Percentiles rank a stretch among this genome's conserved stretches.
Evolutionary conservation across 2,797 vertebrate species (phyloP).

Genomic region (Pantherophis alleghaniensis): DNA sequence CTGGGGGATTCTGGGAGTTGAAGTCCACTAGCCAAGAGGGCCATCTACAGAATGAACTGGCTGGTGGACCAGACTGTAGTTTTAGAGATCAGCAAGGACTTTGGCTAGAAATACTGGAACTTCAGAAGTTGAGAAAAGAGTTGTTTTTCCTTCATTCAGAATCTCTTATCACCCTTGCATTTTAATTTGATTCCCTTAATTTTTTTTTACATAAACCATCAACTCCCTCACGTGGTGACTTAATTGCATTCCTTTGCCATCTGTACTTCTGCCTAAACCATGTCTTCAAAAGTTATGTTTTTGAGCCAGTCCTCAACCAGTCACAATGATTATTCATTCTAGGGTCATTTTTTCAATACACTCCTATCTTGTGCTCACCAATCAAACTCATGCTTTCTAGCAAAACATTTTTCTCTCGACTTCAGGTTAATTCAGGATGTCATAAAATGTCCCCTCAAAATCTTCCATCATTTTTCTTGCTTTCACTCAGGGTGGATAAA

Average conservation of each 20-base stretch:
- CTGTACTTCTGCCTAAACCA: background rate
- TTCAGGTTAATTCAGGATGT: background rate
- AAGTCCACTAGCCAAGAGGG: background rate
- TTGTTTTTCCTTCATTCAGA: background rate
- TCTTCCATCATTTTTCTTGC: background rate
- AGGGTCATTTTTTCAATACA: background rate
- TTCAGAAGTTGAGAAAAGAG: background rate
- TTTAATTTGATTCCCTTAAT: background rate
- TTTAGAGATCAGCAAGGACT: background rate
- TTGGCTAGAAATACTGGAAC: background rate
- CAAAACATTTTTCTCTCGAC: background rate
- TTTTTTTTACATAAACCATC: background rate
- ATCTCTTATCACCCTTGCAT: background rate
- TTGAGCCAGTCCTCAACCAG: background rate
- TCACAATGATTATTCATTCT: background rate
- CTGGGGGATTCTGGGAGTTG: background rate
- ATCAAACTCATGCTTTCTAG: background rate
- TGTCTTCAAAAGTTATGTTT: background rate
- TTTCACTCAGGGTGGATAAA: background rate
- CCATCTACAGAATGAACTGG: background rate
- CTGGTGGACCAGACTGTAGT: background rate
- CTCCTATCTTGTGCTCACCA: background rate
- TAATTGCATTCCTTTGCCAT: background rate
- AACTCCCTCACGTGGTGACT: background rate
- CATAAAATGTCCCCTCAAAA: background rate